These are phyloP conservation scores for Epinotia nisella DNA, from an alignment of 2,888 invertebrate species.

Conservation along the genomic window DNA sequence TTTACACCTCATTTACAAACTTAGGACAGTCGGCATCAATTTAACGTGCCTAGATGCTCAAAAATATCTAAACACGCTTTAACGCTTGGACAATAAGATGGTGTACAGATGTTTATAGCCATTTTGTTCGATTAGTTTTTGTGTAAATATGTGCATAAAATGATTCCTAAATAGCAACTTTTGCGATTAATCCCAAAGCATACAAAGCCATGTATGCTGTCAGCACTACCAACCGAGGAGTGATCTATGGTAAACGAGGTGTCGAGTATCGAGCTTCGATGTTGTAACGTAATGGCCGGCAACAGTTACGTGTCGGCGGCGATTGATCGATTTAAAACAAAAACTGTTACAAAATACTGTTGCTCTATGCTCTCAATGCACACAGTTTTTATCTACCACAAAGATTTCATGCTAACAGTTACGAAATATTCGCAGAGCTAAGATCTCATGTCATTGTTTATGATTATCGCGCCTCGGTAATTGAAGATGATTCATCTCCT, in stretches of 20 bases:
- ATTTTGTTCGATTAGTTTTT: no score
- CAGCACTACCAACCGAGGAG: constrained; percentile 2
- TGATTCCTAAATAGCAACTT: no score
- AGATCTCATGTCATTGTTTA: constrained; percentile 3
- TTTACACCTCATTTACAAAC: no score
- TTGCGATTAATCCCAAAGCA: not conserved
- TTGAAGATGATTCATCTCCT: not conserved
- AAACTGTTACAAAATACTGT: constrained; percentile 41
- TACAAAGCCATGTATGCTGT: not conserved
- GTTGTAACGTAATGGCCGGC: constrained; percentile 37
- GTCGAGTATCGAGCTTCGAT: constrained; percentile 33
- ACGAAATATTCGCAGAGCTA: constrained; percentile 26
- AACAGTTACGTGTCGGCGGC: constrained; percentile 38
- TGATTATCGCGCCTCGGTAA: constrained; percentile 3
- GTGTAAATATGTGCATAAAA: no score
- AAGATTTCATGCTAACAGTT: constrained; percentile 22
- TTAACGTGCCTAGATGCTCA: not conserved
- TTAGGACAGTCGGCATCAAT: no score
- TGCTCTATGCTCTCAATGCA: constrained; percentile 38
- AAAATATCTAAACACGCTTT: not conserved
- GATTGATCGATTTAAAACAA: constrained; percentile 46
- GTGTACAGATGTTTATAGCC: no score
- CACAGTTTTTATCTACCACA: constrained; percentile 28
- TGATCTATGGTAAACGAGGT: constrained; percentile 39
- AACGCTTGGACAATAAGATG: not conserved